Conservation (phyloP, 1,140 invertebrate species). For the Chelonus insularis region DNA sequence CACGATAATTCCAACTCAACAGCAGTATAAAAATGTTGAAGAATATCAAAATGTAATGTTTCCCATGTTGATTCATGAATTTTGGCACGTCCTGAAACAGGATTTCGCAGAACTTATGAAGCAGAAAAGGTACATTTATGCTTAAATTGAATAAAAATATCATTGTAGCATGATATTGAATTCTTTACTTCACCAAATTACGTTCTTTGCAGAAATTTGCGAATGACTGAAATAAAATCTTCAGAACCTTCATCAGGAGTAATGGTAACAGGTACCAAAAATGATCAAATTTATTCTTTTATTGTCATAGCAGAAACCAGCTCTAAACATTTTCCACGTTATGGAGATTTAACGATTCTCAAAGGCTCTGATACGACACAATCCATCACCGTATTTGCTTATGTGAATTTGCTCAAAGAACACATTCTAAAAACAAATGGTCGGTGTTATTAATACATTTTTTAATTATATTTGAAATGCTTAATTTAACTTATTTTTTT, state of each 20-base stretch:
- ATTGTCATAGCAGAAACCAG: no score
- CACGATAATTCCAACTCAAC: background rate
- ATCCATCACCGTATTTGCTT: no score
- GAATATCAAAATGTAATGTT: background rate
- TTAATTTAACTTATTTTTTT: no score
- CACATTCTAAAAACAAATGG: no score
- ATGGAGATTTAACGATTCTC: no score
- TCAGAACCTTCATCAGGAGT: no score
- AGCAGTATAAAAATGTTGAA: background rate
- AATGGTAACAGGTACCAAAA: no score
- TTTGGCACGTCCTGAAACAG: background rate
- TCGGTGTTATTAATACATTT: background rate
- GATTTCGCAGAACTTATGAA: background rate
- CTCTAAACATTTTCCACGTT: no score
- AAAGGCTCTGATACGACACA: no score
- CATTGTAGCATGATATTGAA: background rate
- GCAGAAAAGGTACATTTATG: background rate
- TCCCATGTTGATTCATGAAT: background rate
- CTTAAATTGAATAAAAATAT: background rate
- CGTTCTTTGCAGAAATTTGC: background rate
- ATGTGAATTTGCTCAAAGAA: no score
- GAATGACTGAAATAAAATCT: no score
- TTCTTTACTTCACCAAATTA: background rate
- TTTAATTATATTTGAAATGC: background rate
- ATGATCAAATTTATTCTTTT: no score